These are phyloP conservation scores for Andrena hattorfiana DNA, from an alignment of 2,888 invertebrate species.

Conservation along the genomic window DNA sequence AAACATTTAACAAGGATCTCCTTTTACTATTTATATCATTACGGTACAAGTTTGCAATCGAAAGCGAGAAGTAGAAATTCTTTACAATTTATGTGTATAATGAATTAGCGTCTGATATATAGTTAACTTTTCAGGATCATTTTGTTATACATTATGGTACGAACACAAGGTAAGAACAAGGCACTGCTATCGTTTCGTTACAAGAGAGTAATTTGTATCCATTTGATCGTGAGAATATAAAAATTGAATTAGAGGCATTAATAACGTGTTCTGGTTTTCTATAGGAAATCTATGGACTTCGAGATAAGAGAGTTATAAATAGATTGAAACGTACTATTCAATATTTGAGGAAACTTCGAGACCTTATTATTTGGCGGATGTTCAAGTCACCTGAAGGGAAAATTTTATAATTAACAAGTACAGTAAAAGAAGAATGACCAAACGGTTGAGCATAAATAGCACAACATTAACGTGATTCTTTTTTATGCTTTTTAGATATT, in stretches of 20 bases:
- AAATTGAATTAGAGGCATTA: conserved; percentile 32
- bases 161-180: too few species aligned
- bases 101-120: background rate
- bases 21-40: background rate
- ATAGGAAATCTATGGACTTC: background rate
- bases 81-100: background rate
- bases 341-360: background rate
- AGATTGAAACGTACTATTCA: too few species aligned
- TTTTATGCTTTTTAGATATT: too few species aligned
- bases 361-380: background rate
- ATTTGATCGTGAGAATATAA: conserved; percentile 74
- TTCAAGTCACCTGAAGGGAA: background rate
- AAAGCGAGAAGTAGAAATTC: background rate
- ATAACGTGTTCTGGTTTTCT: conserved; percentile 1
- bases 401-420: background rate
- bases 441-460: too few species aligned
- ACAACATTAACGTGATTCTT: too few species aligned
- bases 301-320: background rate
- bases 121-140: background rate
- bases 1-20: background rate
- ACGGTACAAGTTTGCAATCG: background rate
- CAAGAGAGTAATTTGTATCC: conserved; percentile 10
- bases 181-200: too few species aligned
- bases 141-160: background rate
- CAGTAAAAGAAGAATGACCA: too few species aligned